Evolutionary conservation across 2,113 vertebrate species (phyloP).

Genomic region (Bubo blakistoni): DNA sequence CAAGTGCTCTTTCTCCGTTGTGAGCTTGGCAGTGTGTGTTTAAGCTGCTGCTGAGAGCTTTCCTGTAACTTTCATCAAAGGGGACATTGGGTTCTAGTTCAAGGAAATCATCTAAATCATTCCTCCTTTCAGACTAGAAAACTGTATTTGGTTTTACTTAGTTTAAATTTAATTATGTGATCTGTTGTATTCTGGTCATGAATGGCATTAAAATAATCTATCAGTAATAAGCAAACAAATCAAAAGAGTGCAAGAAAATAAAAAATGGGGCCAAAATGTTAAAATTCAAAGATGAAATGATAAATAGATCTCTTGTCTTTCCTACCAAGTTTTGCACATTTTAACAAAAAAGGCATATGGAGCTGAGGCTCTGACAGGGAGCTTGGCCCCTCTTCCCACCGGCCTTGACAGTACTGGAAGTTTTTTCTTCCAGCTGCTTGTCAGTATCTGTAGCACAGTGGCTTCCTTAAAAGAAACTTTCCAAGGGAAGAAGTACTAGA

Average conservation of each 20-base stretch:
- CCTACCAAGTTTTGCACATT: not conserved
- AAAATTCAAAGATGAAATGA: not conserved
- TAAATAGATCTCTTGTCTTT: not conserved
- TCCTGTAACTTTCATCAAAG: slow-evolving; percentile 65
- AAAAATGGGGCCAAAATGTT: not conserved
- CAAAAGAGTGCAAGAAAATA: not conserved
- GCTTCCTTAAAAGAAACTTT: slow-evolving; percentile 2
- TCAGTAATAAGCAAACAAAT: not conserved
- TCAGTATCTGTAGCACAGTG: slow-evolving; percentile 24
- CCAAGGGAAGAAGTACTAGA: not conserved
- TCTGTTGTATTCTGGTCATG: not conserved
- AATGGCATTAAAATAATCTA: not conserved
- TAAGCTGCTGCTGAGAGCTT: slow-evolving; percentile 59
- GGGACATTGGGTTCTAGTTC: slow-evolving; percentile 51
- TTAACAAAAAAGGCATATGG: not conserved
- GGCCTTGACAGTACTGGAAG: not conserved
- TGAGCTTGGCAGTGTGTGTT: not conserved
- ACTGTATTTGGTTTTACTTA: not conserved
- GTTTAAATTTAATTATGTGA: not conserved
- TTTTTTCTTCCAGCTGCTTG: slow-evolving; percentile 26
- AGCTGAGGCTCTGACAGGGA: not conserved
- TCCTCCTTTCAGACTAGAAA: slow-evolving; percentile 33
- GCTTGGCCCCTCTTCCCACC: not conserved
- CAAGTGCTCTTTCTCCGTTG: not conserved
- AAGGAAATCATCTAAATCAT: slow-evolving; percentile 55